Percentiles rank a stretch among this genome's conserved stretches.
Evolutionary conservation across 2,888 invertebrate species (phyloP).

Genomic region (Drosophila helvetica): DNA sequence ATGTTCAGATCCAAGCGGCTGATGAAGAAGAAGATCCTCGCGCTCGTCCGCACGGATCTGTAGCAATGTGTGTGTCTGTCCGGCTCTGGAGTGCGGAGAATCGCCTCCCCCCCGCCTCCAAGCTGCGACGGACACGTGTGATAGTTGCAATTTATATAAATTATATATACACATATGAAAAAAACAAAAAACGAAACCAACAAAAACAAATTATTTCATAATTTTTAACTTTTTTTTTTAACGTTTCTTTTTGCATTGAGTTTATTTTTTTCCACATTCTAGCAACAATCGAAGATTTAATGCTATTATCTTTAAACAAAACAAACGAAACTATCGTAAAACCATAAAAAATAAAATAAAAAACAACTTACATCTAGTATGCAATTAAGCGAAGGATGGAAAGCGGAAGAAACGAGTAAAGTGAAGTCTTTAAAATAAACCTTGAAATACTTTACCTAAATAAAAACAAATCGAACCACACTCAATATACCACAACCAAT

Average conservation of each 20-base stretch:
- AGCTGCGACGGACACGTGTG: constrained; percentile 72
- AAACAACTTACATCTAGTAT: constrained; percentile 45
- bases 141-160: constrained; percentile 80
- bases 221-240: constrained; percentile 38
- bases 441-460: constrained; percentile 55
- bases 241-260: constrained; percentile 30
- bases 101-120: constrained; percentile 25
- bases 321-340: constrained; percentile 54
- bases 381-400: constrained; percentile 42
- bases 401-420: constrained; percentile 43
- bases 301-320: constrained; percentile 67
- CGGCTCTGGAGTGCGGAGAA: constrained; percentile 36
- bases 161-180: constrained; percentile 51
- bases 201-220: constrained; percentile 57
- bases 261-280: constrained; percentile 54
- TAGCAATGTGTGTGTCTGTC: constrained; percentile 75
- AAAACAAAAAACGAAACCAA: constrained; percentile 43
- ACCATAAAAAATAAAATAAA: constrained; percentile 36
- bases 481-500: constrained; percentile 39
- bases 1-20: constrained; percentile 60
- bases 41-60: constrained; percentile 58
- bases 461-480: constrained; percentile 44
- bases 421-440: constrained; percentile 48
- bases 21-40: constrained; percentile 49
- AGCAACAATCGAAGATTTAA: constrained; percentile 77